Conservation (phyloP, 1,140 invertebrate species). For the Aphaenogaster rudis region DNA sequence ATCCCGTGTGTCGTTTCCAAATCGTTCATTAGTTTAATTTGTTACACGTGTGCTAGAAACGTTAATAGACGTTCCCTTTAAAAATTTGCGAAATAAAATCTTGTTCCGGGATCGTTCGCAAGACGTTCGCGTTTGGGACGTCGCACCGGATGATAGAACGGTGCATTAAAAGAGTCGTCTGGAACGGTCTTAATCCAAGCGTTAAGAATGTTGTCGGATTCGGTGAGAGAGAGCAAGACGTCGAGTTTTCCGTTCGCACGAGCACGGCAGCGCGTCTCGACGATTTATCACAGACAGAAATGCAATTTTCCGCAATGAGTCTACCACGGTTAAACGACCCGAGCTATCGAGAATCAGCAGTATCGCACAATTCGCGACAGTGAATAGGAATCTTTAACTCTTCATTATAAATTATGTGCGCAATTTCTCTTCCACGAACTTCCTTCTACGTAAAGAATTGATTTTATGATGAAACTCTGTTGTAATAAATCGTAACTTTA, state of each 20-base stretch:
- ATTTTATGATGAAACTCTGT: background rate
- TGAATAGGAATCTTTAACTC: conserved; percentile 32
- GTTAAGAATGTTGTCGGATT: conserved; percentile 31
- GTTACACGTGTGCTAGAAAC: background rate
- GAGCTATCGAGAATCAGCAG: conserved; percentile 20
- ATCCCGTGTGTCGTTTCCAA: background rate
- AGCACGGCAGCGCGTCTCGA: conserved; percentile 7
- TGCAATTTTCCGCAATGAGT: conserved; percentile 64
- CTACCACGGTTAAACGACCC: conserved; percentile 47
- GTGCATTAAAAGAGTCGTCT: conserved; percentile 25
- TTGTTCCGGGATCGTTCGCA: background rate
- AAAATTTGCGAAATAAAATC: conserved; percentile 16
- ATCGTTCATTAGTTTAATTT: background rate
- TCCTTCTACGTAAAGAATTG: conserved; percentile 1
- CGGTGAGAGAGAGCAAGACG: conserved; percentile 20
- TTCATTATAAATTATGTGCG: conserved; percentile 34
- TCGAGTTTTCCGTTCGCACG: conserved; percentile 43
- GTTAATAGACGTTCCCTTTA: background rate
- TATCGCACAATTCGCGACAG: conserved; percentile 11
- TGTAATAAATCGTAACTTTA: background rate
- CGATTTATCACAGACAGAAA: conserved; percentile 67
- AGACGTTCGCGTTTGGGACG: background rate
- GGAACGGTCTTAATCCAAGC: conserved; percentile 18
- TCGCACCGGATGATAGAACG: background rate
- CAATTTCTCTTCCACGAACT: background rate